phyloP scores from a whole-genome alignment of 2,113 vertebrate species.

The Platysternon megacephalum region DNA sequence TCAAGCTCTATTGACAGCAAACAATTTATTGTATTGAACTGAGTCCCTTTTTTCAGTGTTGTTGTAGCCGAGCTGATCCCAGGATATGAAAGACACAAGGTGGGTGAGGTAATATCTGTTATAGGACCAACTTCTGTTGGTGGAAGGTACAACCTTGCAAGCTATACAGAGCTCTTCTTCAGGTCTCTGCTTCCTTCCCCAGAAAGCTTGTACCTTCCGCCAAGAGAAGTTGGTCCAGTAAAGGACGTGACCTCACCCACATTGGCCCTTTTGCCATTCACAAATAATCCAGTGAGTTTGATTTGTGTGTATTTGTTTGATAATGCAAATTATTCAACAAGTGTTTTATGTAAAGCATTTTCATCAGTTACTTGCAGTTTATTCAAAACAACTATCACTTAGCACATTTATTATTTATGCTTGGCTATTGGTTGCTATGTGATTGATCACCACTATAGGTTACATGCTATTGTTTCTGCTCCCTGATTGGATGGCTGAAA shows the following conservation, averaged over 20 bases:
- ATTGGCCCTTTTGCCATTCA: slow-evolving; percentile 59
- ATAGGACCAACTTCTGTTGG: background rate
- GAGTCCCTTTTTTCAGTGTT: slow-evolving; percentile 42
- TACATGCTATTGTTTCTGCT: background rate
- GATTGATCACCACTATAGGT: slow-evolving; percentile 4
- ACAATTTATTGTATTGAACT: slow-evolving; percentile 59
- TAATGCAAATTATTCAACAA: slow-evolving; percentile 43
- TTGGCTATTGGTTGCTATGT: background rate
- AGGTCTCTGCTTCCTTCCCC: background rate
- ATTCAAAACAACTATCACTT: slow-evolving; percentile 33
- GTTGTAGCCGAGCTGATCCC: background rate
- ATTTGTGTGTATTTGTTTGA: slow-evolving; percentile 43
- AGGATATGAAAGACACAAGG: background rate
- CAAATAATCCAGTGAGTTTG: slow-evolving; percentile 45
- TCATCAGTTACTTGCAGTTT: slow-evolving; percentile 40
- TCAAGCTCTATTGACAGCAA: slow-evolving; percentile 19
- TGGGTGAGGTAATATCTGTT: background rate
- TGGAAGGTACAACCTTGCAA: background rate
- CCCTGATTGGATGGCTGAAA: slow-evolving; percentile 29
- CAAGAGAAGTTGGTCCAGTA: background rate
- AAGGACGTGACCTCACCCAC: background rate
- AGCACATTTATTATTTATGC: slow-evolving; percentile 25
- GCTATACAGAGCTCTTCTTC: background rate
- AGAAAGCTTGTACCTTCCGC: background rate
- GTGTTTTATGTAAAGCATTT: slow-evolving; percentile 40